These are phyloP conservation scores for Pangasius djambal DNA, from an alignment of 2,797 vertebrate genomes.

Conservation along the genomic window DNA sequence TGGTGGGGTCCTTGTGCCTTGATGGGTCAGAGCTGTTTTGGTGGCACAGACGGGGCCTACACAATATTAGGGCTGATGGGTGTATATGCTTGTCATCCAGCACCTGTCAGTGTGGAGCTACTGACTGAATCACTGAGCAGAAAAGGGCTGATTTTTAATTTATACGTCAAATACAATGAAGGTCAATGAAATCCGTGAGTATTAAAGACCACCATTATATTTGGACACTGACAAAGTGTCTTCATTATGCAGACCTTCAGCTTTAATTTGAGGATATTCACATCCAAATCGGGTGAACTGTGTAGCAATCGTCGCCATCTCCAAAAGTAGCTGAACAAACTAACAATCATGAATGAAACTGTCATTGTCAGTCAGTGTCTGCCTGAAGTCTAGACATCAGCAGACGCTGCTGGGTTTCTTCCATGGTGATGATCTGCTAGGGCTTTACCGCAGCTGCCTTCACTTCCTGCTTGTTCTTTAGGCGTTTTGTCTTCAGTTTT, in stretches of 20 bases:
- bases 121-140: not conserved
- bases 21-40: no score
- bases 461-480: not conserved
- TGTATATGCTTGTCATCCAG: no score
- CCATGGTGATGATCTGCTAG: not conserved
- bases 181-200: not conserved
- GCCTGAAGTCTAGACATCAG: not conserved
- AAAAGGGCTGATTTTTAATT: no score
- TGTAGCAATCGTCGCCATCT: not conserved
- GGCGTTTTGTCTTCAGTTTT: not conserved
- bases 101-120: no score
- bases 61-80: no score
- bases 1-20: no score
- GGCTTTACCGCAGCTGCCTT: not conserved
- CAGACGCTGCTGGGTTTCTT: not conserved
- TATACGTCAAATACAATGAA: no score
- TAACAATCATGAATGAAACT: not conserved
- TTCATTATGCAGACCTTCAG: not conserved
- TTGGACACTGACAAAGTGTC: not conserved
- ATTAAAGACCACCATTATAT: not conserved
- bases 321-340: not conserved
- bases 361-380: not conserved
- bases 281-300: no score
- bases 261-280: no score
- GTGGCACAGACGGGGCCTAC: no score